Conservation (phyloP, 2,888 invertebrate genomes). For the Xylophagus ater region DNA sequence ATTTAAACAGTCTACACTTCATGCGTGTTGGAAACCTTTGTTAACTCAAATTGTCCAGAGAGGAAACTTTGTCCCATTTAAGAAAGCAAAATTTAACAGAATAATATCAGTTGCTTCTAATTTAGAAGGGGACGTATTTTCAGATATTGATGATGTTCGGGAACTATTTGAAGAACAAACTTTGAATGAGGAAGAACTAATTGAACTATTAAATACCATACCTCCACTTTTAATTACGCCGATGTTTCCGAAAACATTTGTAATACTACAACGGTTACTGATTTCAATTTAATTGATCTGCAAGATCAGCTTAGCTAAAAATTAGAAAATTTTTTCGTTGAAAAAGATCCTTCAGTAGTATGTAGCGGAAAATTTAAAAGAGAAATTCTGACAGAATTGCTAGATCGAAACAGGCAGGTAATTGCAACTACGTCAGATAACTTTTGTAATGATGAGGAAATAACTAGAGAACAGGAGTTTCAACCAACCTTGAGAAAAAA, state of each 20-base stretch:
- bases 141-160: conserved; percentile 6
- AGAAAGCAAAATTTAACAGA: no score
- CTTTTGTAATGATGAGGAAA: neutral
- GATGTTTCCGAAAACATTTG: conserved; percentile 5
- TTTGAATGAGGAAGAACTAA: conserved; percentile 8
- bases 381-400: conserved; percentile 4
- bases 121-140: neutral
- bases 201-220: conserved; percentile 7
- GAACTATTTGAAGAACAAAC: conserved; percentile 6
- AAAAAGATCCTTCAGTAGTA: conserved; percentile 5
- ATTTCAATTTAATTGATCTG: no score
- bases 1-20: conserved; percentile 4
- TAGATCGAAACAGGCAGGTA: conserved; percentile 4
- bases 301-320: conserved; percentile 4
- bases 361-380: conserved; percentile 2
- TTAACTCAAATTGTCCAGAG: conserved; percentile 5
- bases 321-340: conserved; percentile 2
- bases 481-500: conserved; percentile 1
- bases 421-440: conserved; percentile 3
- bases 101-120: conserved; percentile 6
- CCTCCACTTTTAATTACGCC: conserved; percentile 1
- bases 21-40: conserved; percentile 3
- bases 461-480: conserved; percentile 4
- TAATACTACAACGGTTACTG: no score
- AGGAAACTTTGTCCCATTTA: neutral